A percentile compares a stretch with the other conserved stretches of the same genome.
Conservation (phyloP, 2,797 vertebrate species). For the Siniperca scherzeri region DNA sequence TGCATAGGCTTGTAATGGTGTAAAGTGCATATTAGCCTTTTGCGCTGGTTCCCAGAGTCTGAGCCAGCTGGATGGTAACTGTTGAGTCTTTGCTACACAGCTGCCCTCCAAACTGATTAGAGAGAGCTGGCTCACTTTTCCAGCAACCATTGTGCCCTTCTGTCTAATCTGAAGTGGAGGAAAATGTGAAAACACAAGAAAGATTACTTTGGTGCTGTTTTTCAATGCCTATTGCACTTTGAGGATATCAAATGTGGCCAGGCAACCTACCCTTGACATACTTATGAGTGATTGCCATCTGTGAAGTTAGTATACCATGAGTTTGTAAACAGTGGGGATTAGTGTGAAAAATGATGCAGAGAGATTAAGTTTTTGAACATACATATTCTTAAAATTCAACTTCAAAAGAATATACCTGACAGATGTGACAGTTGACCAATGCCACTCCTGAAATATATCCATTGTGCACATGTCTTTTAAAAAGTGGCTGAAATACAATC, state of each 20-base stretch:
- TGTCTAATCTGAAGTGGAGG: conserved; percentile 59
- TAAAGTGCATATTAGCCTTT: conserved; percentile 75
- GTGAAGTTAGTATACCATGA: conserved; percentile 14
- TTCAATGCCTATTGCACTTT: conserved; percentile 38
- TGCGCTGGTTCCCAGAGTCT: conserved; percentile 83
- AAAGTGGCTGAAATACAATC: conserved; percentile 70
- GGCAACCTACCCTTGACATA: conserved; percentile 16
- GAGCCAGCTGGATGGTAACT: conserved; percentile 84
- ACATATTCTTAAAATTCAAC: conserved; percentile 36
- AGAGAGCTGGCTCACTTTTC: conserved; percentile 75
- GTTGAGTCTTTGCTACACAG: conserved; percentile 80
- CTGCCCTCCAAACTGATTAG: conserved; percentile 85
- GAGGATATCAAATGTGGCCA: conserved; percentile 34
- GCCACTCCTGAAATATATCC: conserved; percentile 58
- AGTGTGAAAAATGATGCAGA: conserved; percentile 44
- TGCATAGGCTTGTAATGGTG: conserved; percentile 66
- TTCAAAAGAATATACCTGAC: conserved; percentile 54
- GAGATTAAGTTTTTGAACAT: conserved; percentile 26
- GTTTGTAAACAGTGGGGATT: conserved; percentile 36
- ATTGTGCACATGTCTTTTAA: conserved; percentile 49
- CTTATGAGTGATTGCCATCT: conserved; percentile 34
- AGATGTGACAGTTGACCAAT: conserved; percentile 71
- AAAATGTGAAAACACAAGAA: conserved; percentile 61
- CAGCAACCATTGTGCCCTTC: conserved; percentile 72
- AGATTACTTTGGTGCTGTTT: conserved; percentile 47